Evolutionary conservation across 2,113 vertebrate species (phyloP).

Genomic region (Turnix velox): DNA sequence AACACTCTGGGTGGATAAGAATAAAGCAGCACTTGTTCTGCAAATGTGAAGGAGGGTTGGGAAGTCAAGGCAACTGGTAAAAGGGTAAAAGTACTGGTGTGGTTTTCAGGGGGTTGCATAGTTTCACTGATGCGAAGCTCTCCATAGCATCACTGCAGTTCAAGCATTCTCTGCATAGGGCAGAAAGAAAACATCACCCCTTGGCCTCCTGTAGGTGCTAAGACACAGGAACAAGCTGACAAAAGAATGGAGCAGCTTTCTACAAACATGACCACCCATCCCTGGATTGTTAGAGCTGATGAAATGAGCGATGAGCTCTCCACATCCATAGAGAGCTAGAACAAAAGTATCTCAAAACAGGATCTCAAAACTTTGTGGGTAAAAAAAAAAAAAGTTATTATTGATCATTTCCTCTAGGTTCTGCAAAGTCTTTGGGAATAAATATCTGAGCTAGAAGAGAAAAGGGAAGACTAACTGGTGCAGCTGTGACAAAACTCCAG

Average conservation of each 20-base stretch:
- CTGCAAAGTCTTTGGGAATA: neutral
- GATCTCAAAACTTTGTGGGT: neutral
- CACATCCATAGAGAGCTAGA: neutral
- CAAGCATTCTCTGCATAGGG: neutral
- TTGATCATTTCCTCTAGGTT: neutral
- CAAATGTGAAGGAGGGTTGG: neutral
- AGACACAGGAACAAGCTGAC: neutral
- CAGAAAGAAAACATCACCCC: neutral
- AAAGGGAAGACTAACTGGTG: neutral
- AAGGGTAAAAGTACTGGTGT: neutral
- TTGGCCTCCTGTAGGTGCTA: neutral
- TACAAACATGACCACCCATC: neutral
- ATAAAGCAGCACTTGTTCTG: neutral
- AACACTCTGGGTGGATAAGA: neutral
- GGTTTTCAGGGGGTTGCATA: neutral
- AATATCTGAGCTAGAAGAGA: neutral
- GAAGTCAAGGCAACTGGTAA: conserved; percentile 24
- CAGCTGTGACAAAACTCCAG: neutral
- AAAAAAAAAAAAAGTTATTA: neutral
- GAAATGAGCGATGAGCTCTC: neutral
- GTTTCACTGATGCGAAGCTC: neutral
- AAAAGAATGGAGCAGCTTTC: neutral
- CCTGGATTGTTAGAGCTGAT: neutral
- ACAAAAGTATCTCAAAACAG: neutral
- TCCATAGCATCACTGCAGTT: neutral